Percentiles rank a stretch among this genome's conserved stretches.
phyloP scores from a whole-genome alignment of 1,140 invertebrate species.

The Kradibia gibbosae region DNA sequence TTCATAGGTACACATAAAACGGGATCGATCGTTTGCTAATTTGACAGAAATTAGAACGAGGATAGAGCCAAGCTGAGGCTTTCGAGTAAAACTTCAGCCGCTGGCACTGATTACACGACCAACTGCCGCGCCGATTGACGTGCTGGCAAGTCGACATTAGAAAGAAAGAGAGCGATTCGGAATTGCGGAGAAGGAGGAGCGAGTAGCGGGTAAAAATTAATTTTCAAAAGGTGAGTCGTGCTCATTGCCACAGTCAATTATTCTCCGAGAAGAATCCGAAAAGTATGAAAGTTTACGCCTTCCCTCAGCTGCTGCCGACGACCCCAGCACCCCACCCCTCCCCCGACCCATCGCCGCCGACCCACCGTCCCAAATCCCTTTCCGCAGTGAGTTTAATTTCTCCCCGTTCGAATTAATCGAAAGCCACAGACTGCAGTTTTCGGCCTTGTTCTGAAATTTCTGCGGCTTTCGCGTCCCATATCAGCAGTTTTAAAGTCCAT shows the following conservation, averaged over 20 bases:
- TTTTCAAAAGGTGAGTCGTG: neutral
- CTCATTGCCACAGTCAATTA: conserved; percentile 38
- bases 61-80: neutral
- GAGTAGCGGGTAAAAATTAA: neutral
- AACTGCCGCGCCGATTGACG: neutral
- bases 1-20: neutral
- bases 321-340: neutral
- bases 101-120: neutral
- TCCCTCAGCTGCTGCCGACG: conserved; percentile 10
- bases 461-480: neutral
- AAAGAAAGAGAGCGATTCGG: neutral
- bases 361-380: neutral
- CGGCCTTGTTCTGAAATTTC: neutral
- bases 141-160: neutral
- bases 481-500: conserved; percentile 46
- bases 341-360: neutral
- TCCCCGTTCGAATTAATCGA: conserved; percentile 42
- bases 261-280: conserved; percentile 13
- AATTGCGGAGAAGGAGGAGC: neutral
- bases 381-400: neutral
- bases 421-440: conserved; percentile 44
- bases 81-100: neutral
- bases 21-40: neutral
- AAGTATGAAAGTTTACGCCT: conserved; percentile 20
- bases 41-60: neutral